Base-by-base conservation (phyloP, 2,888 invertebrate species). In the Ophion ellenae region DNA sequence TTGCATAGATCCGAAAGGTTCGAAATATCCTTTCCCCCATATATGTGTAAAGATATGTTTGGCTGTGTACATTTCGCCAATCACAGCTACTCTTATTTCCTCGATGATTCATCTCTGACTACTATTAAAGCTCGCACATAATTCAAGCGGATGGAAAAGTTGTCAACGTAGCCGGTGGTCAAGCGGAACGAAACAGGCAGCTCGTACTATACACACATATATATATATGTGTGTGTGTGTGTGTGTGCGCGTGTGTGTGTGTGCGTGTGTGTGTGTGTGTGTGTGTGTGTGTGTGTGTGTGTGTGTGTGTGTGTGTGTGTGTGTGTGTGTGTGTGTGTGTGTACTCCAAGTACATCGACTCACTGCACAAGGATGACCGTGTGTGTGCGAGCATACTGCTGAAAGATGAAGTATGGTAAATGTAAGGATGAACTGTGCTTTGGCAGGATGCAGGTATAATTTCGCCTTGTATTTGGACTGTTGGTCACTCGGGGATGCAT, bases 391-490 rank as follows among this genome's bases (percentile, higher is more conserved):
- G 57, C 14, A n/a, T 11, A 47, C 47, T 14, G 47, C 47, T 47
- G 17, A 57, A 11, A 36, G 20, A 5, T 53, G 36, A 77, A 67
- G 59, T 67, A 61, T 24, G 61, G 67, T 63, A 57, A 69, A 75
- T 69, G 67, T 83, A 14, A 45, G 14, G 71, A 77, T 57, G 61
- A 63, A 17, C 32, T 40, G n/a, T 59, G 57, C 59, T 40, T 63
- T 20, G 45, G 36, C 10, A 32, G 36, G 70, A 67, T 85, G 71
- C 59, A 74, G 80, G 81, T 85, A 88, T 85, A 84, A 87, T 87
- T 84, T 87, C 59, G 64, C 81, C 82, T 82, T 80, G 86, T 87
- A 88, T 87, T 88, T 88, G 85, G 88, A 84, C 86, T 85, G 86
- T 77, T 76, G 85, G 88, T 74, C 84, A 81, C 81, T 85, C 76